Evolutionary conservation across 1,140 invertebrate species (phyloP).

Genomic region (Caenorhabditis tropicalis): DNA sequence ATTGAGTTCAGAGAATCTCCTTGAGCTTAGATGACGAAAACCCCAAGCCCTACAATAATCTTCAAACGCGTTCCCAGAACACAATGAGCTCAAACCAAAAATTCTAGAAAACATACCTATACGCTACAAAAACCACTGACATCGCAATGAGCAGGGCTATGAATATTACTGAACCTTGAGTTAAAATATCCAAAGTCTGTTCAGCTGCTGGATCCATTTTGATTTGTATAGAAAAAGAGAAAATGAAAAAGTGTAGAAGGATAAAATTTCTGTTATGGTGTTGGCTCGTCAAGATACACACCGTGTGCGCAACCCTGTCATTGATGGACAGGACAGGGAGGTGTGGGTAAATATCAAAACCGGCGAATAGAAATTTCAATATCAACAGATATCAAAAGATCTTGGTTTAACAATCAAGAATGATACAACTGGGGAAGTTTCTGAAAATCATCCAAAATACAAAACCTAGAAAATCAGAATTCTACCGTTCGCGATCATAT

Average conservation of each 20-base stretch:
- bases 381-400: not conserved
- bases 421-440: too few species aligned
- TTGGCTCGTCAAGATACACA: not conserved
- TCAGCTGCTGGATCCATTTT: not conserved
- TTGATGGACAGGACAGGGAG: constrained; percentile 29
- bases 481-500: too few species aligned
- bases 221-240: too few species aligned
- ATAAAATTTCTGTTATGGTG: constrained; percentile 3
- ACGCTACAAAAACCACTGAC: constrained; percentile 21
- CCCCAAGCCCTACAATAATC: not conserved
- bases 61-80: not conserved
- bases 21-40: not conserved
- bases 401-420: not conserved
- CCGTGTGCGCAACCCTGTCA: constrained; percentile 8
- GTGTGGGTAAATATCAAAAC: constrained; percentile 10
- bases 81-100: not conserved
- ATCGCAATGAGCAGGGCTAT: not conserved
- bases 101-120: not conserved
- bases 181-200: constrained; percentile 10
- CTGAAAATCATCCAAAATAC: too few species aligned
- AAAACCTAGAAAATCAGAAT: too few species aligned
- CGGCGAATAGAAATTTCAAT: not conserved
- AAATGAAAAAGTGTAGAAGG: not conserved
- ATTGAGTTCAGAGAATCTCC: not conserved
- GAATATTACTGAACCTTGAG: constrained; percentile 14